phyloP scores from a whole-genome alignment of 2,113 vertebrate species.

The Pygoscelis adeliae region DNA sequence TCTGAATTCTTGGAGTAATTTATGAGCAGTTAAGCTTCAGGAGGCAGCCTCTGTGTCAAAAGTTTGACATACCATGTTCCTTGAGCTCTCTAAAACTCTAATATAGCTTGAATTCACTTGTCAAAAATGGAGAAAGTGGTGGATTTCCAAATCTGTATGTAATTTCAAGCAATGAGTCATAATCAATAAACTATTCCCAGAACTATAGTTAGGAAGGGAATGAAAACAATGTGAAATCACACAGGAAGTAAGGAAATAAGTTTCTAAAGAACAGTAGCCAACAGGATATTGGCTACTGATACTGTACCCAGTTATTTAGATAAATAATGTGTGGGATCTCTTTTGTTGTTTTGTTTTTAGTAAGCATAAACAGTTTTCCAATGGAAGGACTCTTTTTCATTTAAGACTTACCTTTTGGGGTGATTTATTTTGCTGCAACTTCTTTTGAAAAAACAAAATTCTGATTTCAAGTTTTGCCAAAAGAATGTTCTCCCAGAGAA shows the following conservation, averaged over 20 bases:
- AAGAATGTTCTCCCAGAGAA: not conserved
- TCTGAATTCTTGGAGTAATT: not conserved
- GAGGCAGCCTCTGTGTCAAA: not conserved
- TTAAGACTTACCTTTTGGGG: not conserved
- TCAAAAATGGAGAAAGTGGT: not conserved
- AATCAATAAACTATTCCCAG: slow-evolving; percentile 47
- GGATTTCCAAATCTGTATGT: slow-evolving; percentile 4
- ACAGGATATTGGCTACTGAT: not conserved
- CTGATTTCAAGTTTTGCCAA: not conserved
- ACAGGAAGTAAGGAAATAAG: slow-evolving; percentile 29
- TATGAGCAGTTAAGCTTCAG: not conserved
- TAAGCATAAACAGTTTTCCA: not conserved
- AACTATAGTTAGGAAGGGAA: not conserved
- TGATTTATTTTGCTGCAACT: not conserved
- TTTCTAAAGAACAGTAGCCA: not conserved
- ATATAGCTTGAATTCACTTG: not conserved
- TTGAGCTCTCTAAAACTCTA: not conserved
- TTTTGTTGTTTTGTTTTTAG: not conserved
- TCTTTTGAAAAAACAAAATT: not conserved
- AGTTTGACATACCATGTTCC: not conserved
- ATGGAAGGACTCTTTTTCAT: not conserved
- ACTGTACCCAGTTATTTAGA: not conserved
- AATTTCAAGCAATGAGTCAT: slow-evolving; percentile 27
- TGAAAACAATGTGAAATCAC: slow-evolving; percentile 22
- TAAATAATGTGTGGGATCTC: not conserved